Conservation (phyloP, 2,797 vertebrate species). For the Hippopotamyrus pictus region DNA sequence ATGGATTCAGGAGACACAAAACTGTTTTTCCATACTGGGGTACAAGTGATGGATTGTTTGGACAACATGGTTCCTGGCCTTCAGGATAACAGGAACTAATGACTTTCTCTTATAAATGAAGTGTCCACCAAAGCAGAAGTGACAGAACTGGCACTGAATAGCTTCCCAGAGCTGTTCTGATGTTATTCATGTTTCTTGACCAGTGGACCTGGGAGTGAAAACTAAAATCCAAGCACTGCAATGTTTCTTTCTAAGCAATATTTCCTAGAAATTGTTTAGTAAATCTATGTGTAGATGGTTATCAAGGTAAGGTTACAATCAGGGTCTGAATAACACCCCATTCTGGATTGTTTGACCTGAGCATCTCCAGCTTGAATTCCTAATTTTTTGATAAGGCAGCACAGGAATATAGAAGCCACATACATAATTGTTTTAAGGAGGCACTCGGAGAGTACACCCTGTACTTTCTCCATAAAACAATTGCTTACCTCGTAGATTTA, state of each 20-base stretch:
- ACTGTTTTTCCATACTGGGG: neutral
- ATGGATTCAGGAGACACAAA: neutral
- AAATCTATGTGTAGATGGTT: neutral
- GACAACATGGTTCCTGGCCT: neutral
- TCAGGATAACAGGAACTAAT: slow-evolving; percentile 3
- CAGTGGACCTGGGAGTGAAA: neutral
- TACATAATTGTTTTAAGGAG: neutral
- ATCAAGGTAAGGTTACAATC: neutral
- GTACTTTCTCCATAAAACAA: slow-evolving; percentile 5
- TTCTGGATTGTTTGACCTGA: neutral
- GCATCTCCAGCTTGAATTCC: neutral
- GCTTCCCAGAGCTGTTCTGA: neutral
- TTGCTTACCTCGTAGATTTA: slow-evolving; percentile 9
- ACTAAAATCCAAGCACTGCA: neutral
- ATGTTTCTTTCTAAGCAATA: neutral
- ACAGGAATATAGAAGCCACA: neutral
- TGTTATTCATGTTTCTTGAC: neutral
- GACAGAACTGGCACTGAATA: neutral
- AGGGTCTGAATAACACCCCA: neutral
- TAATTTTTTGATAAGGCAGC: neutral
- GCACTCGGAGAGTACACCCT: neutral
- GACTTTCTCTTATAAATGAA: slow-evolving; percentile 7
- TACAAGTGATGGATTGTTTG: slow-evolving; percentile 1
- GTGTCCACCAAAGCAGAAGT: slow-evolving; percentile 4
- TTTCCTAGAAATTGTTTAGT: neutral